Conservation (phyloP, 1,140 invertebrate genomes). For the Tetragonula clypearis region DNA sequence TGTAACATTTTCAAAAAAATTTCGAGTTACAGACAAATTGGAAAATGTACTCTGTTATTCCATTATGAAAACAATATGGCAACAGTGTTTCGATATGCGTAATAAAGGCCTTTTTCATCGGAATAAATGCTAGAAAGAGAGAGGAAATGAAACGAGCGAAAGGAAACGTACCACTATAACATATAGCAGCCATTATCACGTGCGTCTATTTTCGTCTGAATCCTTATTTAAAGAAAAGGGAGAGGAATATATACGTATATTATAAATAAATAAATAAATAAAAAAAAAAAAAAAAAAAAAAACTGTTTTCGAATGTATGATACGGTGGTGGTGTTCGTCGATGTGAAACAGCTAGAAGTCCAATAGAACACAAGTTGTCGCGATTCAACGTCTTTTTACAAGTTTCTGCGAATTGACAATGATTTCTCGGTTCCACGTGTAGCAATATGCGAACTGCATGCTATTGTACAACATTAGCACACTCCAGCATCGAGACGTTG, state of each 20-base stretch:
- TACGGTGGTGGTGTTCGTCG: background rate
- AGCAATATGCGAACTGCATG: slow-evolving; percentile 90
- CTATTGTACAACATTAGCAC: slow-evolving; percentile 82
- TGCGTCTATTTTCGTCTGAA: slow-evolving; percentile 35
- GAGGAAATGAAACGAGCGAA: slow-evolving; percentile 26
- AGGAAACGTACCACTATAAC: slow-evolving; percentile 74
- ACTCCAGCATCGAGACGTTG: slow-evolving; percentile 80
- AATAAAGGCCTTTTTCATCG: slow-evolving; percentile 50
- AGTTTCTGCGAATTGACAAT: slow-evolving; percentile 94
- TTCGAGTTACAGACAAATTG: background rate
- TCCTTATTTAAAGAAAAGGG: slow-evolving; percentile 33
- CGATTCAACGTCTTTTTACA: slow-evolving; percentile 90
- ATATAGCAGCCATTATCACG: slow-evolving; percentile 75
- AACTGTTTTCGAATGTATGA: slow-evolving; percentile 29
- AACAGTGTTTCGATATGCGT: slow-evolving; percentile 44
- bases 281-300: slow-evolving; percentile 7
- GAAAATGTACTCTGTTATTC: slow-evolving; percentile 9
- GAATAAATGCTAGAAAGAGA: slow-evolving; percentile 12
- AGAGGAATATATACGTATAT: slow-evolving; percentile 11
- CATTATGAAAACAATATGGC: slow-evolving; percentile 40
- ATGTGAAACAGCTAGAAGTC: slow-evolving; percentile 4
- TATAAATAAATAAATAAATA: slow-evolving; percentile 18
- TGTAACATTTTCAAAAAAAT: too few relatives aligned
- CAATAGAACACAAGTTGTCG: slow-evolving; percentile 1
- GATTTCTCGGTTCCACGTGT: slow-evolving; percentile 94